These are phyloP conservation scores for Resseliella maxima DNA, from an alignment of 2,888 invertebrate species.

Conservation along the genomic window DNA sequence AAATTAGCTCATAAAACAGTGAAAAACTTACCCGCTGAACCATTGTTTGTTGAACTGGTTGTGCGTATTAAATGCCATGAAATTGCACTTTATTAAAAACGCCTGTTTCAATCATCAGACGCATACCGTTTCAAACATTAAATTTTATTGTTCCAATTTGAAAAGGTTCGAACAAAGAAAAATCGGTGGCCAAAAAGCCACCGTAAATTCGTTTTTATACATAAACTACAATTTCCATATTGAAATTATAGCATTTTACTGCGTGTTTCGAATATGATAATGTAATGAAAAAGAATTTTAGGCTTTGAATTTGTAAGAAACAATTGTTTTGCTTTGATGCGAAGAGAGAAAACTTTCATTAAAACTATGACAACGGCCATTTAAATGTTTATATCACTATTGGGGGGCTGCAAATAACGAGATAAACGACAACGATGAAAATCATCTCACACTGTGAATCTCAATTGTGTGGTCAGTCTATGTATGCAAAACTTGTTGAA, in stretches of 20 bases:
- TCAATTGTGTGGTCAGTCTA: not conserved
- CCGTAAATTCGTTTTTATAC: not conserved
- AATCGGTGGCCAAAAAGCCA: not conserved
- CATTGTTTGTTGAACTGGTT: not conserved
- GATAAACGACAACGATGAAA: not conserved
- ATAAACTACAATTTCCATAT: not conserved
- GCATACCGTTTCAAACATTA: not conserved
- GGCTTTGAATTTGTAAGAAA: not conserved
- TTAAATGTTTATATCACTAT: not conserved
- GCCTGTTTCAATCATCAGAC: constrained; percentile 7
- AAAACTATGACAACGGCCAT: not conserved
- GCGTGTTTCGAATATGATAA: not conserved
- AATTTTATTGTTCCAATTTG: constrained; percentile 4
- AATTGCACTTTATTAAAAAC: constrained; percentile 41
- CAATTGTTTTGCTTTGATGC: not conserved
- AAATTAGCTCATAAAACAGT: constrained; percentile 2
- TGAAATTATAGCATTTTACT: constrained; percentile 5
- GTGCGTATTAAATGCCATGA: constrained; percentile 1
- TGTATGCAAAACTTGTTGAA: constrained; percentile 35
- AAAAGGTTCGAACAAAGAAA: not conserved
- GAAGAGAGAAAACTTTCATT: not conserved
- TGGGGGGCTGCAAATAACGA: not conserved
- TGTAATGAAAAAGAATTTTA: not conserved
- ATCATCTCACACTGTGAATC: not conserved
- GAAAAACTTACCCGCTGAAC: not conserved